A percentile compares a stretch with the other conserved stretches of the same genome.
These are phyloP conservation scores for Copidosoma aretas DNA, from an alignment of 2,888 invertebrate species.

Conservation along the genomic window DNA sequence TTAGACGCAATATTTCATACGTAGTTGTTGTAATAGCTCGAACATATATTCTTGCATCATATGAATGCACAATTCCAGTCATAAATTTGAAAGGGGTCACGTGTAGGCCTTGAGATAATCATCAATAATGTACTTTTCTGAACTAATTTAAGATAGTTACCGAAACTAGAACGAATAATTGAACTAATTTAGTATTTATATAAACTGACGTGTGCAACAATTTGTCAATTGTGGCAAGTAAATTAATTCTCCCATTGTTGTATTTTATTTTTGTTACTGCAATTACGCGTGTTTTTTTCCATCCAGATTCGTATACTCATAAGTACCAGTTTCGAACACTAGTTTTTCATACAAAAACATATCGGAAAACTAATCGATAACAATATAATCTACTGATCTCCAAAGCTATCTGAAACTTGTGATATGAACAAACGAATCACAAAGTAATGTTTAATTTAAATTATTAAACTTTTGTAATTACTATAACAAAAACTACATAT, in stretches of 20 bases:
- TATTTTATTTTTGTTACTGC: not conserved
- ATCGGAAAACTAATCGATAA: too few species aligned
- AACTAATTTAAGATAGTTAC: conserved; percentile 28
- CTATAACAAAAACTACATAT: too few species aligned
- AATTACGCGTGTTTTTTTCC: not conserved
- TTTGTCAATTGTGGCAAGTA: conserved; percentile 17
- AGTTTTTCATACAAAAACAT: too few species aligned
- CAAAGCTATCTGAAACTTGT: too few species aligned
- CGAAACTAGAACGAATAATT: conserved; percentile 27
- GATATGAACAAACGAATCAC: too few species aligned
- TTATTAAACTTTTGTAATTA: too few species aligned
- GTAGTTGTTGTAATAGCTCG: too few species aligned
- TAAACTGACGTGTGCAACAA: conserved; percentile 15
- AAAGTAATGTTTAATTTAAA: too few species aligned
- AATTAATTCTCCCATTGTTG: conserved; percentile 1
- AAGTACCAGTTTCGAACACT: too few species aligned
- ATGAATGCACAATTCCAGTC: not conserved
- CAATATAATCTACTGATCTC: too few species aligned
- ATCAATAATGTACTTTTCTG: conserved; percentile 31
- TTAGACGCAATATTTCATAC: too few species aligned
- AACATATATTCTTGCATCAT: not conserved
- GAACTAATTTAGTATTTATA: conserved; percentile 25
- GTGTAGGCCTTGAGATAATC: conserved; percentile 25
- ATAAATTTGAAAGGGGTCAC: conserved; percentile 8
- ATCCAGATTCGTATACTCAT: too few species aligned